Percentiles rank a stretch among this genome's conserved stretches.
Evolutionary conservation across 2,888 invertebrate genomes (phyloP).

Genomic region (Lithosia quadra): DNA sequence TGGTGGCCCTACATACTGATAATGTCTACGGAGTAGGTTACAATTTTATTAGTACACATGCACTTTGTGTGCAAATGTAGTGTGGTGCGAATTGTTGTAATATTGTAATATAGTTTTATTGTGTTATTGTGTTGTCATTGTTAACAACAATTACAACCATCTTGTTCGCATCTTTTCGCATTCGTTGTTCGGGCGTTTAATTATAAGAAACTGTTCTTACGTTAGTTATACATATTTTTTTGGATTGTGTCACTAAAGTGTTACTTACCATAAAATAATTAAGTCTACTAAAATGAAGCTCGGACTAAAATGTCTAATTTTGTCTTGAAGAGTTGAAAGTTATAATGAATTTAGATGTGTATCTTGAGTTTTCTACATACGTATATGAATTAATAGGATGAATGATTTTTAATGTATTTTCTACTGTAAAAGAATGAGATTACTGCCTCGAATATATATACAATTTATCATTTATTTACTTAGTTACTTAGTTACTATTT

Average conservation of each 20-base stretch:
- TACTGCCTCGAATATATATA: not conserved
- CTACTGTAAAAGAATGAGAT: not conserved
- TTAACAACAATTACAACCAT: not conserved
- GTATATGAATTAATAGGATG: not conserved
- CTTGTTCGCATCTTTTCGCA: not conserved
- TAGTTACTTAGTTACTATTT: too few relatives aligned
- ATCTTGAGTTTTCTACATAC: not conserved
- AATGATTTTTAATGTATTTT: too few relatives aligned
- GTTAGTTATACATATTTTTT: not conserved
- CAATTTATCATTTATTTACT: too few relatives aligned
- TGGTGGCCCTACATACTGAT: not conserved
- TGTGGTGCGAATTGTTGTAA: not conserved
- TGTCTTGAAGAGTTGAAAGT: not conserved
- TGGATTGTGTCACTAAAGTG: not conserved
- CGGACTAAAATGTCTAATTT: not conserved
- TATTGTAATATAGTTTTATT: too few relatives aligned
- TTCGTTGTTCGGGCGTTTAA: not conserved
- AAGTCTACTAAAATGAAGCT: not conserved
- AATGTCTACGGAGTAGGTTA: not conserved
- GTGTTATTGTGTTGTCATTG: too few relatives aligned
- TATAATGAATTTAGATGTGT: not conserved
- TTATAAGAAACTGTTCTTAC: not conserved
- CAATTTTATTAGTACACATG: not conserved
- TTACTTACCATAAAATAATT: not conserved
- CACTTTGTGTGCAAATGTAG: not conserved